These are phyloP conservation scores for chimpanzee (Pan troglodytes) DNA, from an alignment of 2,113 vertebrate genomes.

Conservation along the genomic window NHGRI_mPanTro3-v2.1_pri NC_072420.2:39078501-39079000, in stretches of 20 bases:
- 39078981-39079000: not conserved
- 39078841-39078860: rapidly evolving
- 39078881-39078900: not conserved
- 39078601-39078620: rapidly evolving
- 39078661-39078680: too few species aligned
- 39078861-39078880: not conserved
- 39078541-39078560: not conserved
- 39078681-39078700: rapidly evolving
- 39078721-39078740: not conserved
- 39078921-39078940: conserved; percentile 3
- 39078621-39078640: not conserved
- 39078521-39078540: not conserved
- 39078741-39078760: not conserved
- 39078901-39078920: not conserved
- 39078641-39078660: not conserved
- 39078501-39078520: not conserved
- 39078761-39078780: not conserved
- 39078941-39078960: not conserved
- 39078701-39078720: not conserved
- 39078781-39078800: not conserved
- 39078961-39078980: not conserved
- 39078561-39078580: not conserved
- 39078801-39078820: rapidly evolving
- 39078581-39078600: not conserved
- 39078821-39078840: rapidly evolving